phyloP scores from a whole-genome alignment of 2,888 invertebrate genomes.

The Anthophora plumipes region DNA sequence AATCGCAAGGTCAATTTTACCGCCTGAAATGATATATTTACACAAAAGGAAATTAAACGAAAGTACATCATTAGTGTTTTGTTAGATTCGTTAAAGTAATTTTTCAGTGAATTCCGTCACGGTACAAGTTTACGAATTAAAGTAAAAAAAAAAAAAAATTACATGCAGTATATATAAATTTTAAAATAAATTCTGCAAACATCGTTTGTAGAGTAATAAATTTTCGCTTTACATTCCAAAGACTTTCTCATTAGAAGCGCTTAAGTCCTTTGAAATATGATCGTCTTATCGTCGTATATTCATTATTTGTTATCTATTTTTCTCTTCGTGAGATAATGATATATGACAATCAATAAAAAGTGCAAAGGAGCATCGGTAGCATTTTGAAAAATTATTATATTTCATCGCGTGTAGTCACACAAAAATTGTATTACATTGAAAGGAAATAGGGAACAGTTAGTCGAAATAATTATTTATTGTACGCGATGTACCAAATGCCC shows the following conservation, averaged over 20 bases:
- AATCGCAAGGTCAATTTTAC: background rate
- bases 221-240: background rate
- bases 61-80: background rate
- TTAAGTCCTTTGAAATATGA: background rate
- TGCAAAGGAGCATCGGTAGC: background rate
- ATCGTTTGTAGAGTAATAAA: constrained; percentile 2
- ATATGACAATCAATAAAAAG: background rate
- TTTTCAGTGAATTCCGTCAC: background rate
- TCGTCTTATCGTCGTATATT: background rate
- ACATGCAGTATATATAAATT: background rate
- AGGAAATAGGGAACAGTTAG: background rate
- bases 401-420: background rate
- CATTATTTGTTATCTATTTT: constrained; percentile 10
- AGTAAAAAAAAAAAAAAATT: background rate
- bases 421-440: background rate
- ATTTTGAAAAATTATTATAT: background rate
- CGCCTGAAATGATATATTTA: background rate
- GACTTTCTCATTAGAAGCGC: background rate
- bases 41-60: background rate
- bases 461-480: background rate
- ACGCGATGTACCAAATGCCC: background rate
- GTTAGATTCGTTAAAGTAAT: background rate
- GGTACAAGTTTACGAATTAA: background rate
- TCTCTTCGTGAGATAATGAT: background rate
- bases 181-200: constrained; percentile 7